Evolutionary conservation across 53 echinoderm and acorn worm species (phyloP), one percentile per base, ranked within the genome.

Genomic region (Glandiceps talaboti): DNA sequence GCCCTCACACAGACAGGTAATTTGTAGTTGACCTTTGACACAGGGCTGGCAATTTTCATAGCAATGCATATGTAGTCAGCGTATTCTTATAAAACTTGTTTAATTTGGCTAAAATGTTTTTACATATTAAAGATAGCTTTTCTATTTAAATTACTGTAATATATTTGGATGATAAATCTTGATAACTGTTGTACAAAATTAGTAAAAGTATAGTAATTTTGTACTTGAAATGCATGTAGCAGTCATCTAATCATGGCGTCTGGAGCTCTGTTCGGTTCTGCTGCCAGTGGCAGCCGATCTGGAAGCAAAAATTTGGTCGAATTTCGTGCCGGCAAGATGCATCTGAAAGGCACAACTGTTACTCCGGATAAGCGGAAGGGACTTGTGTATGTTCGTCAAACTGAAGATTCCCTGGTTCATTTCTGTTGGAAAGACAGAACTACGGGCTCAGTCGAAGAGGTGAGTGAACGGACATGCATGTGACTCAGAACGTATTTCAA

Each of bases 341-440:
- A 89, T 27, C 76, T 94, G 88, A 99, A 94, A 83, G 99, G 99
- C 1, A 99, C 89, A 28, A 99, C 94, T 20, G 99, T 99, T 77
- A 97, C 91, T 6, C 88, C 93, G 1, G 93, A 93, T 79, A 94
- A 94, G 80, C 73, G 94, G 76, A 94, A 91, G 75, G 94, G 99
- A 0, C 90, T 84, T 27, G 82, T 94, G 31, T 99, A 91, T 85
- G 82, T 94, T 74, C 85, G 94, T 82, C 94, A 94, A 73, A 89
- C 99, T 1, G 99, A 97, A 83, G 93, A 97, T 84, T 91, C 99
- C 32, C 82, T 97, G 76, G 92, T 97, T 82, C 99, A 97, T 78
- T 97, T 97, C 79, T 97, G 99, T 75, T 97, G 99, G 99, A 97
- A 97, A 84, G 93, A 96, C 73, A 88, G 99, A 14, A 87, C 93